Conservation (phyloP, 2,797 vertebrate genomes). For the Poecilia wingei region DNA sequence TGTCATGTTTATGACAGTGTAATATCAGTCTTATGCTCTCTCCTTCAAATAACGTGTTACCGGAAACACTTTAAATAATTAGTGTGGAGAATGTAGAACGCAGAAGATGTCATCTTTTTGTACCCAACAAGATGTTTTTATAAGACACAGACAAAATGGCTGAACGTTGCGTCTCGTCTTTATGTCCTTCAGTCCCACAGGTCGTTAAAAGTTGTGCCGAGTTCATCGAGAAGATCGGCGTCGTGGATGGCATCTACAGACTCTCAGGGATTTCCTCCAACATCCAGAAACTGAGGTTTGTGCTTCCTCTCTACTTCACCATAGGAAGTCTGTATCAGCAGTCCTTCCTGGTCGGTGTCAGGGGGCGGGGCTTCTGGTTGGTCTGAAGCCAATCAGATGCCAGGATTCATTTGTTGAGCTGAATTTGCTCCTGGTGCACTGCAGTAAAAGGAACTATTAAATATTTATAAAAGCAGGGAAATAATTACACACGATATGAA, state of each 20-base stretch:
- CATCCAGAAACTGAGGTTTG: conserved; percentile 96
- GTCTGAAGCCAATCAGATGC: background rate
- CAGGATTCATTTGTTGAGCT: background rate
- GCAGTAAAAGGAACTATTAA: background rate
- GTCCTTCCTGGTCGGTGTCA: background rate
- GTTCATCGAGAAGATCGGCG: conserved; percentile 95
- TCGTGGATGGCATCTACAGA: conserved; percentile 98
- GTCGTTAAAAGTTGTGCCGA: conserved; percentile 96
- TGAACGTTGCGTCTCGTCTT: background rate
- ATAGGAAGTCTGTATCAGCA: background rate
- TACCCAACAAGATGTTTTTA: background rate
- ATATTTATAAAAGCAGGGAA: background rate
- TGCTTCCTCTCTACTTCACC: background rate
- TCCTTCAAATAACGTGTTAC: background rate
- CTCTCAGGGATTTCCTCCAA: conserved; percentile 97
- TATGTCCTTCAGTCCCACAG: conserved; percentile 87
- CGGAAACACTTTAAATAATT: background rate
- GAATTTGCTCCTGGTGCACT: background rate
- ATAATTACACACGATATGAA: background rate
- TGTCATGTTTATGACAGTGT: too few relatives aligned
- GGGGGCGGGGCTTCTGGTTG: background rate
- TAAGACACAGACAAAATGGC: background rate
- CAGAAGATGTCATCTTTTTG: background rate
- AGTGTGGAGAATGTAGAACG: too few relatives aligned
- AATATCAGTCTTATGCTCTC: too few relatives aligned